phyloP scores from a whole-genome alignment of 1,140 invertebrate species.

The Drosophila tristis region DNA sequence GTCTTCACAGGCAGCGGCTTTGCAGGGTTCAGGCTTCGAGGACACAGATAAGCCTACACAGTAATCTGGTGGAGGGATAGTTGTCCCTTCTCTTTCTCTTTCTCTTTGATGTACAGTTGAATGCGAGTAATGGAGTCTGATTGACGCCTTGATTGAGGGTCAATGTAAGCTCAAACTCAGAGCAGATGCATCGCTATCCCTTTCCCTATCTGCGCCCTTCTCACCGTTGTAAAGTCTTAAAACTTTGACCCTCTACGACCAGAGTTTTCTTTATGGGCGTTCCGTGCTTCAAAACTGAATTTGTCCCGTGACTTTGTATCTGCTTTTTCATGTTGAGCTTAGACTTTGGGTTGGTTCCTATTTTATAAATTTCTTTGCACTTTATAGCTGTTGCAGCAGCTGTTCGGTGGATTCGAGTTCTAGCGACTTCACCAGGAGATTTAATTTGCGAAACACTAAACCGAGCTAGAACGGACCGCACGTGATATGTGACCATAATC shows the following conservation, averaged over 20 bases:
- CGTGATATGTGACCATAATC: constrained; percentile 49
- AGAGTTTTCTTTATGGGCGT: constrained; percentile 3
- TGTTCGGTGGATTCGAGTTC: too few species aligned
- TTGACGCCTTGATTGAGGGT: background rate
- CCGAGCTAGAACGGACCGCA: constrained; percentile 29
- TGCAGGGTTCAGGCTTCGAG: background rate
- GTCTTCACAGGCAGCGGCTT: background rate
- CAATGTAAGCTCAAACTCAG: too few species aligned
- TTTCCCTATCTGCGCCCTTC: too few species aligned
- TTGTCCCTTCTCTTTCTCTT: background rate
- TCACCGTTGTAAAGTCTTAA: constrained; percentile 50
- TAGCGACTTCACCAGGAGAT: background rate
- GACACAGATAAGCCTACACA: background rate
- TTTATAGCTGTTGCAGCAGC: background rate
- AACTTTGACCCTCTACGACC: constrained; percentile 1
- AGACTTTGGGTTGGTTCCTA: background rate
- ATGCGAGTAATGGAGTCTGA: constrained; percentile 22
- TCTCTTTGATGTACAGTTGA: constrained; percentile 15
- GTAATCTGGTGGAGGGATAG: background rate
- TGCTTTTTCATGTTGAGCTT: constrained; percentile 45
- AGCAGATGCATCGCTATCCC: background rate
- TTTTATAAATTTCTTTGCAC: constrained; percentile 3
- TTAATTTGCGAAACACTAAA: constrained; percentile 30
- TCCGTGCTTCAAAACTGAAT: constrained; percentile 16
- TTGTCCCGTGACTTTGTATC: constrained; percentile 11